These are phyloP conservation scores for Dryadula phaetusa DNA, from an alignment of 2,888 invertebrate genomes.

Conservation along the genomic window DNA sequence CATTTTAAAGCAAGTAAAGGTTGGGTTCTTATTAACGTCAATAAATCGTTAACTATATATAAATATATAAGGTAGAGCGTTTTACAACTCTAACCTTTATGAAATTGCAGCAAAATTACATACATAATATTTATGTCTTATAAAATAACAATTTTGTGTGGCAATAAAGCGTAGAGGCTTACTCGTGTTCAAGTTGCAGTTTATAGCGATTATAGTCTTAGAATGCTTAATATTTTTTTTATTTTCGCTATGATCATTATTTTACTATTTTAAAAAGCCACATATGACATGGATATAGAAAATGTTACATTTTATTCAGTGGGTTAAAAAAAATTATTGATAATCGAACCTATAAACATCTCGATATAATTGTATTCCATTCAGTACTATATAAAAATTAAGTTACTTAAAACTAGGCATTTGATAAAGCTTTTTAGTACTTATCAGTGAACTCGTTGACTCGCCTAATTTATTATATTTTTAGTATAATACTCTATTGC, in stretches of 20 bases:
- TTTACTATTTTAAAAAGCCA: too few species aligned
- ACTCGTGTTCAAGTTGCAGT: not conserved
- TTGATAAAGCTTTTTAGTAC: too few species aligned
- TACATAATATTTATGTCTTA: slow-evolving; percentile 13
- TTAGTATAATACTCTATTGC: too few species aligned
- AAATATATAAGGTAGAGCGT: not conserved
- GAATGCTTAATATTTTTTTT: slow-evolving; percentile 1
- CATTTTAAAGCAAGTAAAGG: not conserved
- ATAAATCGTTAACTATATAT: not conserved
- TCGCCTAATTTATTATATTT: too few species aligned
- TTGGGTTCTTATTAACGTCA: not conserved
- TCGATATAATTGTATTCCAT: not conserved
- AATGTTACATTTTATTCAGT: too few species aligned
- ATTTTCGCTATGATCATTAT: too few species aligned
- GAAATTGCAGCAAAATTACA: slow-evolving; percentile 2
- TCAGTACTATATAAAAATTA: too few species aligned
- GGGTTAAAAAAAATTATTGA: too few species aligned
- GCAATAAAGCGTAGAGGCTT: not conserved
- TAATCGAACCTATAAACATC: not conserved
- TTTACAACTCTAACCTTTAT: not conserved
- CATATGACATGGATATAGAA: too few species aligned
- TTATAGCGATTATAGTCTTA: not conserved
- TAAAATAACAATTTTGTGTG: slow-evolving; percentile 11
- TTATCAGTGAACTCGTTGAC: too few species aligned
- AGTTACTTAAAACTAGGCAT: too few species aligned